Evolutionary conservation across 2,797 vertebrate genomes (phyloP).

Genomic region (Falco novaeseelandiae): DNA sequence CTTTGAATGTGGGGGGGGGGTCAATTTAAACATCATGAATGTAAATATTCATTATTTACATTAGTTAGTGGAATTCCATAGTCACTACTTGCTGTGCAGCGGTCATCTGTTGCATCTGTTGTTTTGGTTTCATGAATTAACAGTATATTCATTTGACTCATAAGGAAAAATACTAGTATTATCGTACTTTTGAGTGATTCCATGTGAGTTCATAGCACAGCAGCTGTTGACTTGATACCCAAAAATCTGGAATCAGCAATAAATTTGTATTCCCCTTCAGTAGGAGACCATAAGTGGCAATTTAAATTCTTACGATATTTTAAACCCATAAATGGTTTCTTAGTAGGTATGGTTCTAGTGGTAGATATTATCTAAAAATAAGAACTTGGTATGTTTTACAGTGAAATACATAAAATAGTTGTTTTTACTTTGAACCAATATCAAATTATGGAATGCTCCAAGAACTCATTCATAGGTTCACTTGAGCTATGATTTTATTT

Average conservation of each 20-base stretch:
- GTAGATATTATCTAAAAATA: not conserved
- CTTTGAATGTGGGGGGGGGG: not conserved
- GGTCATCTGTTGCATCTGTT: constrained; percentile 30
- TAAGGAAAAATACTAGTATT: constrained; percentile 20
- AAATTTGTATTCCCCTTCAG: not conserved
- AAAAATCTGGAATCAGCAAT: not conserved
- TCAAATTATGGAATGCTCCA: not conserved
- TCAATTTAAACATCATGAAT: constrained; percentile 10
- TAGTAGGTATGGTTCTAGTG: not conserved
- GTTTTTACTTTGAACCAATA: not conserved
- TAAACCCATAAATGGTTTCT: not conserved
- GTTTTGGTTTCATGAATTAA: constrained; percentile 52
- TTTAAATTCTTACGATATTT: constrained; percentile 21
- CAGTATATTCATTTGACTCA: constrained; percentile 23
- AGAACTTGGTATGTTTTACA: not conserved
- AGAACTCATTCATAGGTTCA: not conserved
- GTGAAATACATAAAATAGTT: not conserved
- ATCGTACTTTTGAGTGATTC: constrained; percentile 7
- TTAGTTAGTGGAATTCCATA: constrained; percentile 10
- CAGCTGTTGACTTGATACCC: not conserved
- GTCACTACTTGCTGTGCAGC: not conserved
- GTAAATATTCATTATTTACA: constrained; percentile 26
- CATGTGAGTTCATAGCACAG: not conserved
- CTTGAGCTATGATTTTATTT: not conserved
- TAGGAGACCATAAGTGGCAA: not conserved